These are phyloP conservation scores for Macropis europaea DNA, from an alignment of 2,888 invertebrate genomes.

Conservation along the genomic window DNA sequence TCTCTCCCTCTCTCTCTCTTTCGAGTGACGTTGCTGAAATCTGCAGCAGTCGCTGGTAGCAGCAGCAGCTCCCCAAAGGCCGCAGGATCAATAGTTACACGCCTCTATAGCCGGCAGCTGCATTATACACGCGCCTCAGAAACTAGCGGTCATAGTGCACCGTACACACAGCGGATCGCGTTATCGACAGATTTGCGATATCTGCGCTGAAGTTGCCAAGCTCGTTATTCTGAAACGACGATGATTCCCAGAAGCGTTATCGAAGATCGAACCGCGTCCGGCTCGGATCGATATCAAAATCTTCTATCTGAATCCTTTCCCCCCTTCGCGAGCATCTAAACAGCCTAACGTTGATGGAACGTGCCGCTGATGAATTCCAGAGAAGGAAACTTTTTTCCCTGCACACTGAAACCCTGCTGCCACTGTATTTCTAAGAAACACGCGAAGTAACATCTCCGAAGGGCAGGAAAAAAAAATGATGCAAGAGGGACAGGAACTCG, in stretches of 20 bases:
- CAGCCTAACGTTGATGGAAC: background rate
- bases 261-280: conserved; percentile 7
- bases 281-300: conserved; percentile 26
- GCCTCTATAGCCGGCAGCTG: conserved; percentile 58
- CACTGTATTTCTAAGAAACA: conserved; percentile 42
- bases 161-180: conserved; percentile 12
- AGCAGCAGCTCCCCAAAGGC: conserved; percentile 50
- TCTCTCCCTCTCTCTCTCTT: conserved; percentile 5
- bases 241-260: conserved; percentile 14
- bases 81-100: conserved; percentile 64
- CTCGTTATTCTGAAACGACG: conserved; percentile 22
- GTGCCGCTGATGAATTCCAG: background rate
- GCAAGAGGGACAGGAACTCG: conserved; percentile 28
- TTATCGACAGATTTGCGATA: conserved; percentile 47
- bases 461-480: conserved; percentile 20
- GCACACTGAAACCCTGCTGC: conserved; percentile 8
- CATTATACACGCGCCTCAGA: conserved; percentile 55
- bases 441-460: conserved; percentile 24
- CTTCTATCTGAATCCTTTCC: too few relatives aligned
- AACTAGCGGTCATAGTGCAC: conserved; percentile 52
- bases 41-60: conserved; percentile 48
- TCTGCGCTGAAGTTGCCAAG: conserved; percentile 14
- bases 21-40: conserved; percentile 66
- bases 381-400: too few relatives aligned
- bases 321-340: background rate